phyloP scores from a whole-genome alignment of 2,888 invertebrate species.

The Agrochola macilenta region DNA sequence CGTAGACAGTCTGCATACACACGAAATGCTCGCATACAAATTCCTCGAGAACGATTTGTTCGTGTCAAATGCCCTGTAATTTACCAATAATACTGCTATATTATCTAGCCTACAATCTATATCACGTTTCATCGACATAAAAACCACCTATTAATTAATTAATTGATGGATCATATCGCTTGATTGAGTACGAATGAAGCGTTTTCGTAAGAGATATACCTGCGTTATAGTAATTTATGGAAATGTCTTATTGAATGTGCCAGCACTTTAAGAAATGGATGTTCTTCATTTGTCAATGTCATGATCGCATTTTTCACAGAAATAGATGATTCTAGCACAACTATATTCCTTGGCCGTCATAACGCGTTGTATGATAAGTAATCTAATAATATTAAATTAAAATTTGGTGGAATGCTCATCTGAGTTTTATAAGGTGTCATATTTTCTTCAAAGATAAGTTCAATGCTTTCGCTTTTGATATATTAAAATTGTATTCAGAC shows the following conservation, averaged over 20 bases:
- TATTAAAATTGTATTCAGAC: constrained; percentile 4
- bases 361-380: constrained; percentile 30
- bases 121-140: constrained; percentile 14
- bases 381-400: constrained; percentile 24
- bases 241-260: constrained; percentile 75
- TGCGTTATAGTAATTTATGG: constrained; percentile 73
- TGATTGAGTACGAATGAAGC: constrained; percentile 20
- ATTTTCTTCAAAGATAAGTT: constrained; percentile 9
- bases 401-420: constrained; percentile 1
- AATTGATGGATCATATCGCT: constrained; percentile 24
- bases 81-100: background rate
- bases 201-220: constrained; percentile 45
- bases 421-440: background rate
- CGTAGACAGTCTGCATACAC: background rate
- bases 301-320: constrained; percentile 73
- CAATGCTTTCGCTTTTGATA: constrained; percentile 14
- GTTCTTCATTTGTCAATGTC: constrained; percentile 82
- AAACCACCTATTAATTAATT: constrained; percentile 10
- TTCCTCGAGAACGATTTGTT: constrained; percentile 4
- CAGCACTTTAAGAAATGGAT: constrained; percentile 82
- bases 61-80: background rate
- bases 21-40: constrained; percentile 14
- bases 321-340: constrained; percentile 67
- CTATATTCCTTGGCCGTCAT: constrained; percentile 52
- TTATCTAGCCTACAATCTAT: background rate